These are phyloP conservation scores for Cremastobaeus sp. DNA, from an alignment of 2,888 invertebrate genomes.

Conservation along the genomic window DNA sequence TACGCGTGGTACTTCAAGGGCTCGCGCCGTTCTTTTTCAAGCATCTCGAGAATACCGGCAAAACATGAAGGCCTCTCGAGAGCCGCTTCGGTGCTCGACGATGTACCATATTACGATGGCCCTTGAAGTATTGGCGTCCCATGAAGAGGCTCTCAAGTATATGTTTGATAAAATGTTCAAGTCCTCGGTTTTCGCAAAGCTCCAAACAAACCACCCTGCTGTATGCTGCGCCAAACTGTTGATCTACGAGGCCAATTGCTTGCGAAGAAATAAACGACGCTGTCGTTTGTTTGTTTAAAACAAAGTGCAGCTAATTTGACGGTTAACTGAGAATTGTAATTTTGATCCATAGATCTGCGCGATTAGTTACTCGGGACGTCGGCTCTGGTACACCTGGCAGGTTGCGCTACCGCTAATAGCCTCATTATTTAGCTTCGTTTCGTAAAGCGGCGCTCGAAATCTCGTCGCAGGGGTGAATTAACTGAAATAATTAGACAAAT, in stretches of 20 bases:
- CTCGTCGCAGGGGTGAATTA: conserved; percentile 75
- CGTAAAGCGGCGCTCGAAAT: conserved; percentile 71
- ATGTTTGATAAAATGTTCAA: conserved; percentile 65
- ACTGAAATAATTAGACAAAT: conserved; percentile 79
- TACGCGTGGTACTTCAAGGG: conserved; percentile 59
- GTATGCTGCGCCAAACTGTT: neutral
- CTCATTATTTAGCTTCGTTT: conserved; percentile 77
- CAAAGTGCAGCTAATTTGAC: conserved; percentile 18
- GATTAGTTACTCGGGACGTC: conserved; percentile 28
- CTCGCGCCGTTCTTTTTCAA: conserved; percentile 63
- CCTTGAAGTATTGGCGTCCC: conserved; percentile 70
- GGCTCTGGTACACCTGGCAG: conserved; percentile 52
- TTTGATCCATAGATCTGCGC: conserved; percentile 34
- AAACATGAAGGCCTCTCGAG: conserved; percentile 62
- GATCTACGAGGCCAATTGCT: too few species aligned
- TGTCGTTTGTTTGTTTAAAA: too few species aligned
- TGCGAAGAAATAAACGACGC: too few species aligned
- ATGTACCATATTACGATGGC: conserved; percentile 70
- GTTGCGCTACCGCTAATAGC: conserved; percentile 71
- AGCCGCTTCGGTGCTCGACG: conserved; percentile 63
- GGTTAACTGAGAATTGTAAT: too few species aligned
- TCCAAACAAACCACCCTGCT: conserved; percentile 19
- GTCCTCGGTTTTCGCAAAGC: conserved; percentile 48
- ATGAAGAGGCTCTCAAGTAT: conserved; percentile 71
- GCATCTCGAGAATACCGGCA: conserved; percentile 61